Percentiles rank a stretch among this genome's conserved stretches.
phyloP scores from a whole-genome alignment of 2,888 invertebrate genomes.

The Hecatera dysodea region DNA sequence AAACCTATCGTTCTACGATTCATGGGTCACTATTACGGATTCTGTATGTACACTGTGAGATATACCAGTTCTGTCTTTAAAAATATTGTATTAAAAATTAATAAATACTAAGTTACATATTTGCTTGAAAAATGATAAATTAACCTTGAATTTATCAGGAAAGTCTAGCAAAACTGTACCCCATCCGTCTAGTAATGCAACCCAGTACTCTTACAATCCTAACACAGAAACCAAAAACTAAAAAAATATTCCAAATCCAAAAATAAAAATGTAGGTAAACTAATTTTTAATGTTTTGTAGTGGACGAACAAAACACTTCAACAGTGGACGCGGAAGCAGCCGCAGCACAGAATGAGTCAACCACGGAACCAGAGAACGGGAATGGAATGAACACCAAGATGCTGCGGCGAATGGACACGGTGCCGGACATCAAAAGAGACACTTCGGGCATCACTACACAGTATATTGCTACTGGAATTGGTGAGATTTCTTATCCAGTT shows the following conservation, averaged over 20 bases:
- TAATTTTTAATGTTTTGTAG: slow-evolving; percentile 51
- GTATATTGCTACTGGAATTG: slow-evolving; percentile 87
- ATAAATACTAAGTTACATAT: too few species aligned
- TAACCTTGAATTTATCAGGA: too few species aligned
- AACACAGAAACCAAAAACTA: background rate
- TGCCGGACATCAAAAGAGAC: slow-evolving; percentile 87
- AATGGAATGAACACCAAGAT: slow-evolving; percentile 77
- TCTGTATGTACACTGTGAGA: too few species aligned
- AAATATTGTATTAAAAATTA: too few species aligned
- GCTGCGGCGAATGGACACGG: slow-evolving; percentile 81
- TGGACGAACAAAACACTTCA: slow-evolving; percentile 73
- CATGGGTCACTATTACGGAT: too few species aligned
- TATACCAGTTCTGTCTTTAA: too few species aligned
- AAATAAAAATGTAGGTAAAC: background rate
- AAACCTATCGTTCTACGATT: too few species aligned
- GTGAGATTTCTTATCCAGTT: slow-evolving; percentile 65
- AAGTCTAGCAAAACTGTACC: background rate
- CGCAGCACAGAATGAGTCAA: slow-evolving; percentile 44
- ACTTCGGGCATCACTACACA: slow-evolving; percentile 88
- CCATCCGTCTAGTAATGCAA: too few species aligned
- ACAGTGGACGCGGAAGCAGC: slow-evolving; percentile 66
- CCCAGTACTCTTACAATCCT: background rate
- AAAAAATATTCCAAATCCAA: background rate
- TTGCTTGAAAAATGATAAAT: background rate
- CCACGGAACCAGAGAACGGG: slow-evolving; percentile 59